Base-by-base conservation (phyloP, 2,888 invertebrate genomes). In the Smittia aterrima region DNA sequence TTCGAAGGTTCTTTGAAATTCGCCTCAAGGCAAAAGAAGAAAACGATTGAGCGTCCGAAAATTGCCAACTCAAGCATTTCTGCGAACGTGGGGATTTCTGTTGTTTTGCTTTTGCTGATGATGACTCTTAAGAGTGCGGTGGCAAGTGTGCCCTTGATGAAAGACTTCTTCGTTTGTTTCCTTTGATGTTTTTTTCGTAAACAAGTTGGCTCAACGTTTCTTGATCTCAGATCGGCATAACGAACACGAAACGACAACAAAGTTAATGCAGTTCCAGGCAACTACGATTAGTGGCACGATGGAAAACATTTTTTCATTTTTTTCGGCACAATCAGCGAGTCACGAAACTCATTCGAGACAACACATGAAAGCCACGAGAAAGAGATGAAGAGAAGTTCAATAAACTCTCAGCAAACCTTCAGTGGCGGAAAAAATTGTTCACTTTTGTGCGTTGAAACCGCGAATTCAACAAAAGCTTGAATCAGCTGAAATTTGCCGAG, bases 141-240 rank as follows among this genome's bases (percentile, higher is more conserved):
- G 58, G 18, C 22, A 18, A 58, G 25, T 4, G 4, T 66, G 66
- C 66, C 66, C 66, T 66, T 66, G 66, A 66, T 27, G n/a, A 66
- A 66, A n/a, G 66, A 66, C 66, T 66, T 66, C 66, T 66, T 66
- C 20, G 66, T 66, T 27, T n/a, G 25, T 58, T 58, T 58, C 18
- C 18, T 22, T 47, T 18, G 22, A 13, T 58, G 22, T 22, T 58
- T 58, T 47, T n/a, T 47, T 47, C 16, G 58, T 58, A 58, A 58
- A 58, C 58, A 58, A 47, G 47, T 11, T 47, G 11, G 47, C 47
- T 6, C 3, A 32, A 32, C 16, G 47, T 6, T 47, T 47, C 11
- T 47, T 6, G 16, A 32, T 32, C 32, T 32, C 32, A 32, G 32
- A 9, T 32, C 32, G 32, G 9, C 32, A 32, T 9, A 9, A 32